A percentile compares a stretch with the other conserved stretches of the same genome.
phyloP scores from a whole-genome alignment of 2,888 invertebrate species.

The Micoletzkya japonica region DNA sequence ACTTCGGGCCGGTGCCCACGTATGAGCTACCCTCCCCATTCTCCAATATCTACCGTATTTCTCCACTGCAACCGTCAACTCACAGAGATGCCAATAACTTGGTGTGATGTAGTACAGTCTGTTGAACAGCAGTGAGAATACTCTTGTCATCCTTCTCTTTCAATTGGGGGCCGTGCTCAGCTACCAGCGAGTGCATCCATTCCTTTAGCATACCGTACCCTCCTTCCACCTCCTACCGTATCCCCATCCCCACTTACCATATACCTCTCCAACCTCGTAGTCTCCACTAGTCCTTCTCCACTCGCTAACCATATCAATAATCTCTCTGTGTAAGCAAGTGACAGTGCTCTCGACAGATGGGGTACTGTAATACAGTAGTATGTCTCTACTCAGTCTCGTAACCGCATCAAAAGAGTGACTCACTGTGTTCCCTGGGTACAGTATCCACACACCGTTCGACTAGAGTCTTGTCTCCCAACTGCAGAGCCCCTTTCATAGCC shows the following conservation, averaged over 20 bases:
- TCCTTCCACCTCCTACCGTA: neutral
- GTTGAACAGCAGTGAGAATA: constrained; percentile 52
- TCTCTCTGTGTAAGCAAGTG: constrained; percentile 78
- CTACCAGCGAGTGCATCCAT: constrained; percentile 48
- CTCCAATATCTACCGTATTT: no score
- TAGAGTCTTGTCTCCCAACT: constrained; percentile 79
- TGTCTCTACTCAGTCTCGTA: neutral
- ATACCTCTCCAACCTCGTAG: constrained; percentile 86
- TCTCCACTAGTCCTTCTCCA: constrained; percentile 73
- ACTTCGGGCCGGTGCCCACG: no score
- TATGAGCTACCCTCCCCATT: no score
- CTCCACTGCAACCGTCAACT: constrained; percentile 28
- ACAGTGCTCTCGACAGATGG: constrained; percentile 75
- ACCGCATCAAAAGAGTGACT: constrained; percentile 62
- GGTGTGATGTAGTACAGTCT: constrained; percentile 46
- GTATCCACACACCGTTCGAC: constrained; percentile 81
- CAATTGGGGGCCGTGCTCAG: constrained; percentile 45
- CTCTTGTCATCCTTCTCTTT: constrained; percentile 48
- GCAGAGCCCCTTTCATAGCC: constrained; percentile 83
- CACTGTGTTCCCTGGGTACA: constrained; percentile 78
- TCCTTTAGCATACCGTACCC: constrained; percentile 32
- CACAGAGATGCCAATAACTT: constrained; percentile 35
- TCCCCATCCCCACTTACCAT: constrained; percentile 65
- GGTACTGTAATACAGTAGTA: constrained; percentile 73
- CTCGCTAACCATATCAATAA: constrained; percentile 75